Percentiles rank a stretch among this genome's conserved stretches.
These are phyloP conservation scores for Talpa occidentalis DNA, from an alignment of 2,113 vertebrate genomes.

Conservation along the genomic window DNA sequence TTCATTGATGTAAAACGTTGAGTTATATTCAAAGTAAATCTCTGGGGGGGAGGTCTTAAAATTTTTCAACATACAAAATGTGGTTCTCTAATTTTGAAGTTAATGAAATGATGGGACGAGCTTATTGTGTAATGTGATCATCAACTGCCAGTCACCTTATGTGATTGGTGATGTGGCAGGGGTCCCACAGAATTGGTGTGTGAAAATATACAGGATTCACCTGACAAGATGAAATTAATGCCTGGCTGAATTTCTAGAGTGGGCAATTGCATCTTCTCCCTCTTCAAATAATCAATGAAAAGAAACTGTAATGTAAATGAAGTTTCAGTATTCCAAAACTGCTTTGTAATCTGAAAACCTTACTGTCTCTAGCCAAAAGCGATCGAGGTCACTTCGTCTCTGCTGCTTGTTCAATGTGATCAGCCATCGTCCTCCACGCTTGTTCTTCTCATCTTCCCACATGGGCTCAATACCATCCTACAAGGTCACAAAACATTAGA, in stretches of 20 bases:
- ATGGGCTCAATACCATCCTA: slow-evolving; percentile 99
- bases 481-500: slow-evolving; percentile 52
- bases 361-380: slow-evolving; percentile 99
- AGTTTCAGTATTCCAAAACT: slow-evolving; percentile 16
- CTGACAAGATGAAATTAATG: background rate
- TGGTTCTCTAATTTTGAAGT: background rate
- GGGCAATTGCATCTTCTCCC: background rate
- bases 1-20: background rate
- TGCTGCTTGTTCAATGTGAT: slow-evolving; percentile 98
- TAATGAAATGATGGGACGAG: background rate
- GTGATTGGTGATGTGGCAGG: background rate
- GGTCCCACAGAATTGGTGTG: background rate
- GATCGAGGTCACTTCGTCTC: slow-evolving; percentile 95
- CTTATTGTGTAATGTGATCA: background rate
- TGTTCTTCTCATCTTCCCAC: slow-evolving; percentile 99
- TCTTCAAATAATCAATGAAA: background rate
- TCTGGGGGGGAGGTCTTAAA: background rate
- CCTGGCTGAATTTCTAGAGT: background rate
- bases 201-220: background rate
- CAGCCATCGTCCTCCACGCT: slow-evolving; percentile 96
- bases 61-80: background rate
- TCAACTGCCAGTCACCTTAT: background rate
- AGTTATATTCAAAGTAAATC: background rate
- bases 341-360: slow-evolving; percentile 71
- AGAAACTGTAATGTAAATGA: background rate